Conservation (phyloP, 2,113 vertebrate species). For the Danio rerio region DNA sequence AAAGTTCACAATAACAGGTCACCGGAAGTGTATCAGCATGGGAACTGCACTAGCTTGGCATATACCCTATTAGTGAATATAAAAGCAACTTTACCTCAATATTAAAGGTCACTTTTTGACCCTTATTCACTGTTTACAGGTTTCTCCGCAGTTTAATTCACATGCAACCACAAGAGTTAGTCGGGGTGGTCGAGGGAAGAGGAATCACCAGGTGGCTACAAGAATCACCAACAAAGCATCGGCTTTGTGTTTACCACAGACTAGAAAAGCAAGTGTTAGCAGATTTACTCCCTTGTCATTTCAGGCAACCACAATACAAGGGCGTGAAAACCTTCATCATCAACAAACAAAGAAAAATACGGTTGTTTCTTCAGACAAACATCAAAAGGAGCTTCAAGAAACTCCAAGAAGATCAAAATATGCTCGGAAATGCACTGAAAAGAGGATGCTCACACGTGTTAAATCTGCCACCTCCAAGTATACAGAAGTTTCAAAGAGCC, state of each 20-base stretch:
- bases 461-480: not conserved
- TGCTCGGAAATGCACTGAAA: slow-evolving; percentile 27
- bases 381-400: slow-evolving; percentile 14
- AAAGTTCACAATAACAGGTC: no score
- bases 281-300: slow-evolving; percentile 82
- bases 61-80: no score
- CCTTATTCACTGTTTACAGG: no score
- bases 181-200: slow-evolving; percentile 53
- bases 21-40: no score
- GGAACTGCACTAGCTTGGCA: no score
- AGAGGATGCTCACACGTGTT: not conserved
- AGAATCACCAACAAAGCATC: slow-evolving; percentile 60
- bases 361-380: not conserved
- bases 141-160: slow-evolving; percentile 84
- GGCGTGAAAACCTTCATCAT: slow-evolving; percentile 12
- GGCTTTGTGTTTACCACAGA: slow-evolving; percentile 48
- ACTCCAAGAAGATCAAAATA: slow-evolving; percentile 3
- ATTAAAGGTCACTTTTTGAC: no score
- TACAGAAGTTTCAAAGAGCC: slow-evolving; percentile 29
- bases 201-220: slow-evolving; percentile 47
- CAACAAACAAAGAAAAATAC: not conserved
- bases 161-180: slow-evolving; percentile 45
- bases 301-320: slow-evolving; percentile 52
- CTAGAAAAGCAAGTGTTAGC: slow-evolving; percentile 67
- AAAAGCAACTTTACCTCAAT: no score